Evolutionary conservation across 2,797 vertebrate species (phyloP).

Genomic region (Fringilla coelebs): DNA sequence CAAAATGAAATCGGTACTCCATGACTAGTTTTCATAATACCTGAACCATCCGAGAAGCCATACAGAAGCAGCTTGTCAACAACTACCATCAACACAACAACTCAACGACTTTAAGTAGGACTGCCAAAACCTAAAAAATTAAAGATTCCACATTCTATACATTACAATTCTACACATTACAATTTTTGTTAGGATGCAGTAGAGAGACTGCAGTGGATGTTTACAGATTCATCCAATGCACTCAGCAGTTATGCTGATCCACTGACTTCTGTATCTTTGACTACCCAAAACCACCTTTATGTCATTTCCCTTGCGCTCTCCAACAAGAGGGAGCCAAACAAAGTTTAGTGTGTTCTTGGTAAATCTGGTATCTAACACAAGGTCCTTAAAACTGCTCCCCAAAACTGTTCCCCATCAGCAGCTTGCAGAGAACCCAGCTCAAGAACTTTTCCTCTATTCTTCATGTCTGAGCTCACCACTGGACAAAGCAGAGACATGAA

Average conservation of each 20-base stretch:
- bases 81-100: background rate
- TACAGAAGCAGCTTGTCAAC: background rate
- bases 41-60: background rate
- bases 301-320: background rate
- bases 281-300: background rate
- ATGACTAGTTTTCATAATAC: background rate
- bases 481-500: rapidly evolving
- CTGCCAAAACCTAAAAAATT: background rate
- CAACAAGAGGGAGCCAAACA: background rate
- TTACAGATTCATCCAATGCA: background rate
- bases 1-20: background rate
- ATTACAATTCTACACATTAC: background rate
- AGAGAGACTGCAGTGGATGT: background rate
- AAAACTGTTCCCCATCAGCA: background rate
- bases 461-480: background rate
- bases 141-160: background rate
- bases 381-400: background rate
- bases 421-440: background rate
- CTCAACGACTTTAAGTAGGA: background rate
- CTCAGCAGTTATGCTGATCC: background rate
- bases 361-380: background rate
- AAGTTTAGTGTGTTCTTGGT: background rate
- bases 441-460: background rate
- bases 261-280: background rate
- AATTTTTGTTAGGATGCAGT: background rate